Conservation (phyloP, 2,888 invertebrate species). For the Yponomeuta malinellus region DNA sequence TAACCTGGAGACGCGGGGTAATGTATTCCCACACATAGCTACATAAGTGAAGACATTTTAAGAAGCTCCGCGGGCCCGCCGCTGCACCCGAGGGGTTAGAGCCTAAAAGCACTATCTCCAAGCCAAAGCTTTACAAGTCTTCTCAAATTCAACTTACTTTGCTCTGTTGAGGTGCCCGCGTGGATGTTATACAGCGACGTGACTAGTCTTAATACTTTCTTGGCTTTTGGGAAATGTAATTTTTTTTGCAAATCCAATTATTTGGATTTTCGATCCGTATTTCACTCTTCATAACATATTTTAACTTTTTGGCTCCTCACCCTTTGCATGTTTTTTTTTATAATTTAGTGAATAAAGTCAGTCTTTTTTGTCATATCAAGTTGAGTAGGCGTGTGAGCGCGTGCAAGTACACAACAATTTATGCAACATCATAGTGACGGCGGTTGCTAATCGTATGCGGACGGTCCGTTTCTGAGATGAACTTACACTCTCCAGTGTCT, state of each 20-base stretch:
- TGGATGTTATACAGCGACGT: constrained; percentile 36
- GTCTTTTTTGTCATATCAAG: too few species aligned
- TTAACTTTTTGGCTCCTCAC: not conserved
- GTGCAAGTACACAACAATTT: too few species aligned
- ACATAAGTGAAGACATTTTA: constrained; percentile 76
- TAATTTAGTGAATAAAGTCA: too few species aligned
- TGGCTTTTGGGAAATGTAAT: not conserved
- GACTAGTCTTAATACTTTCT: constrained; percentile 41
- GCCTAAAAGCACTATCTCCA: constrained; percentile 76
- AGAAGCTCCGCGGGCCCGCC: constrained; percentile 71
- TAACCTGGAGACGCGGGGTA: constrained; percentile 68
- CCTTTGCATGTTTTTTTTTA: too few species aligned
- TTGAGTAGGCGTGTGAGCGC: too few species aligned
- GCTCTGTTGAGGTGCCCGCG: constrained; percentile 63
- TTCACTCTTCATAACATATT: not conserved
- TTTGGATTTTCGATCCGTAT: too few species aligned
- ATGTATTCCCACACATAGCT: constrained; percentile 65
- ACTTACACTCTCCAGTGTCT: too few species aligned
- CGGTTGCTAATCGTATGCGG: too few species aligned
- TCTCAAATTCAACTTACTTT: constrained; percentile 76
- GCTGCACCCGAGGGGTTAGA: constrained; percentile 75
- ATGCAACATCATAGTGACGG: too few species aligned
- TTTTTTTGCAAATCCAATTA: too few species aligned
- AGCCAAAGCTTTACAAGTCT: constrained; percentile 76
- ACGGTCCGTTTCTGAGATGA: too few species aligned